Percentiles rank a stretch among this genome's conserved stretches.
These are phyloP conservation scores for Araneus ventricosus DNA, from an alignment of 1,140 invertebrate species.

Conservation along the genomic window DNA sequence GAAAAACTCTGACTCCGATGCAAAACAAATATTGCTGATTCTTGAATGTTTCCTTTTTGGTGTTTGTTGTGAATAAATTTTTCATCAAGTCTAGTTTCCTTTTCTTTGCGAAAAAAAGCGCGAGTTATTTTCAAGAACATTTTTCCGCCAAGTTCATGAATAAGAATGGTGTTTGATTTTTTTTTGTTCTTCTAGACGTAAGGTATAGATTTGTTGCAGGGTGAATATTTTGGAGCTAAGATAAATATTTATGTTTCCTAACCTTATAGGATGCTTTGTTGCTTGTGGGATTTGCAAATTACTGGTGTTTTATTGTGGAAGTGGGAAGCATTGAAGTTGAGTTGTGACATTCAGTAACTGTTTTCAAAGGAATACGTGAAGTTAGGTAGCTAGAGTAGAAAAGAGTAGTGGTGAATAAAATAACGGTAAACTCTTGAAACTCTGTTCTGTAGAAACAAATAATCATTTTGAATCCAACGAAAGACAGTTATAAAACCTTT, in stretches of 20 bases:
- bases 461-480: no score
- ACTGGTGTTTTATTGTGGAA: no score
- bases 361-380: no score
- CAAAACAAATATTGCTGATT: neutral
- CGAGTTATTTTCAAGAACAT: neutral
- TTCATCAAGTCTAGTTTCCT: neutral
- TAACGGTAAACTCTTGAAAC: no score
- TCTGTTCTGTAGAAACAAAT: no score
- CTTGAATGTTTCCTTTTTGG: neutral
- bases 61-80: neutral
- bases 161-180: neutral
- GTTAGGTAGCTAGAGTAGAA: no score
- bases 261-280: no score
- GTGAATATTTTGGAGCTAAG: neutral
- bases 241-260: neutral
- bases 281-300: no score
- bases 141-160: neutral
- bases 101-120: neutral
- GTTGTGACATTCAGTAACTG: no score
- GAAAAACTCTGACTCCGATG: slow-evolving; percentile 6
- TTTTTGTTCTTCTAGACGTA: neutral
- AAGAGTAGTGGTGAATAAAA: no score
- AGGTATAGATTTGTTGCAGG: neutral
- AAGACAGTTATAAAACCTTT: no score
- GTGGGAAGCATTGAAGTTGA: no score